phyloP scores from a whole-genome alignment of 2,888 invertebrate genomes.

The Clivina fossor region DNA sequence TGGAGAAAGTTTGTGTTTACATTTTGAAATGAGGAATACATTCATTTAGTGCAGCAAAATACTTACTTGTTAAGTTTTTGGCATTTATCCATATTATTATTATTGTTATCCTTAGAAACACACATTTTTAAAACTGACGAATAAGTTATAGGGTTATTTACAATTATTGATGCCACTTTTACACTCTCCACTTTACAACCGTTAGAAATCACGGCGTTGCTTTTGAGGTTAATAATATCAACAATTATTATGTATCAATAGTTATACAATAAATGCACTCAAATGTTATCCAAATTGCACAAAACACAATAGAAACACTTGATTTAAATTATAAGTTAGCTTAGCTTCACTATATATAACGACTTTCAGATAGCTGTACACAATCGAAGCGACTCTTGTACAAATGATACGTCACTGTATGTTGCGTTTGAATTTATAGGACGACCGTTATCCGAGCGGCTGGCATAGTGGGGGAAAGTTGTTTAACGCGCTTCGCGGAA shows the following conservation, averaged over 20 bases:
- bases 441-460: neutral
- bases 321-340: neutral
- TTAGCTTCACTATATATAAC: neutral
- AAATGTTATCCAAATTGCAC: neutral
- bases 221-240: neutral
- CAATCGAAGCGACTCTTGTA: neutral
- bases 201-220: neutral
- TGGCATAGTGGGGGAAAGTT: neutral
- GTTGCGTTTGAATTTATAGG: slow-evolving; percentile 9
- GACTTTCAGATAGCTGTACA: neutral
- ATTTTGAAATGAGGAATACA: too few species aligned
- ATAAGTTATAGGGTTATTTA: slow-evolving; percentile 18
- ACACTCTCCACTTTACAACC: slow-evolving; percentile 12
- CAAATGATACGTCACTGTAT: slow-evolving; percentile 12
- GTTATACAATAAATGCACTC: slow-evolving; percentile 4
- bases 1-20: too few species aligned
- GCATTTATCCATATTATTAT: slow-evolving; percentile 26
- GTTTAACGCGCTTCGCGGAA: slow-evolving; percentile 17
- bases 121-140: slow-evolving; percentile 24
- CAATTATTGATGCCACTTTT: slow-evolving; percentile 10
- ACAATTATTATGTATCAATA: neutral
- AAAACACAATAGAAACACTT: slow-evolving; percentile 12
- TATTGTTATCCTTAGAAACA: slow-evolving; percentile 17
- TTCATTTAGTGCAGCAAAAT: neutral
- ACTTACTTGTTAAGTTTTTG: slow-evolving; percentile 16